phyloP scores from a whole-genome alignment of 92 coral and sea anemone genomes.

The Phymanthus crucifer region DNA sequence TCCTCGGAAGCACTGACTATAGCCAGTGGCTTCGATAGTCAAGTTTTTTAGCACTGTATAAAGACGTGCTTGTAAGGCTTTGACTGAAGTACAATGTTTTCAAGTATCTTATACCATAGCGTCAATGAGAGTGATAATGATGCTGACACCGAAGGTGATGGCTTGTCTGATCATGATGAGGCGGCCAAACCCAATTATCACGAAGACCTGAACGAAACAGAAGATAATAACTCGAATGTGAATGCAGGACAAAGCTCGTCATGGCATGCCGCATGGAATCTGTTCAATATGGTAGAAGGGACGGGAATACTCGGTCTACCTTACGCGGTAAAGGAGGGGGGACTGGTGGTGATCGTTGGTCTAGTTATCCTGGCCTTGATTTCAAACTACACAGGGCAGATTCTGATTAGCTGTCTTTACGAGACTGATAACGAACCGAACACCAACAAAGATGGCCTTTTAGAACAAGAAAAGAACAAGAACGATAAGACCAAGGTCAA shows the following conservation, averaged over 20 bases:
- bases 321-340: conserved; percentile 55
- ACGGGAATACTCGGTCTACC: conserved; percentile 55
- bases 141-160: conserved; percentile 27
- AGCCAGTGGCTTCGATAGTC: background rate
- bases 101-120: background rate
- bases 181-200: background rate
- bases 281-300: conserved; percentile 57
- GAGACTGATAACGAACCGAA: conserved; percentile 8
- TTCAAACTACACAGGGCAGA: conserved; percentile 63
- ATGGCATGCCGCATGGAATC: conserved; percentile 57
- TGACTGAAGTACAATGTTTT: background rate
- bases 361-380: conserved; percentile 42
- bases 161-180: background rate
- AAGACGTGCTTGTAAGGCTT: too few relatives aligned
- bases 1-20: background rate
- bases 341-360: conserved; percentile 45
- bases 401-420: conserved; percentile 47
- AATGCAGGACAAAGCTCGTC: conserved; percentile 20
- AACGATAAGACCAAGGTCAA: background rate
- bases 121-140: conserved; percentile 32
- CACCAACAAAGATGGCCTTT: background rate
- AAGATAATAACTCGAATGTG: background rate
- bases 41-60: too few relatives aligned
- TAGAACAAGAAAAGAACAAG: background rate
- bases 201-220: background rate